These are phyloP conservation scores for Tringa solitaria DNA, from an alignment of 2,113 vertebrate genomes.

Conservation along the genomic window DNA sequence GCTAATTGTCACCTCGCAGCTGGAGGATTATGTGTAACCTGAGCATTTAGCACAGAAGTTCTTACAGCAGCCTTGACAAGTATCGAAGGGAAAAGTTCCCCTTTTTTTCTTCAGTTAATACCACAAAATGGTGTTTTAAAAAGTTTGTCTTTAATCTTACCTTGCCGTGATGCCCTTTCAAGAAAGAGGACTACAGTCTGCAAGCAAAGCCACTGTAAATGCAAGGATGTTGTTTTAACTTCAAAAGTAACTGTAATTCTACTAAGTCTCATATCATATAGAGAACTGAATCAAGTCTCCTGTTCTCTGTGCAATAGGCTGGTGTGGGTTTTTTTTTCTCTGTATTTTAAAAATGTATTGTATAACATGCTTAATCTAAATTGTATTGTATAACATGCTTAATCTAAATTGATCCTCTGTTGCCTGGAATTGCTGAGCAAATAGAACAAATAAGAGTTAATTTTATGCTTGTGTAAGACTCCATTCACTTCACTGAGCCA, in stretches of 20 bases:
- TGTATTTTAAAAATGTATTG: no score
- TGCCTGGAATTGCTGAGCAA: background rate
- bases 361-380: background rate
- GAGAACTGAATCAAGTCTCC: background rate
- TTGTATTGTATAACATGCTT: background rate
- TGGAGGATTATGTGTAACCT: slow-evolving; percentile 61
- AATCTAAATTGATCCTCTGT: background rate
- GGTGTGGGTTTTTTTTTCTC: background rate
- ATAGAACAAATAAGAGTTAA: background rate
- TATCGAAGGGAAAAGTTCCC: background rate
- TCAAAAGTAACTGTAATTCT: background rate
- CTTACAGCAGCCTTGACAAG: slow-evolving; percentile 7
- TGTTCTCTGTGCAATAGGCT: background rate
- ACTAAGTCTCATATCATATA: background rate
- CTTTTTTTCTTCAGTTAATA: background rate
- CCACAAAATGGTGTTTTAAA: background rate
- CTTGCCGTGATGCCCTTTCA: background rate
- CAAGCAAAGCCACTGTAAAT: background rate
- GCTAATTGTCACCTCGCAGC: slow-evolving; percentile 49
- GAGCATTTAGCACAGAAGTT: background rate
- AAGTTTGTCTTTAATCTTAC: background rate
- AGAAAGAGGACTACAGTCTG: background rate
- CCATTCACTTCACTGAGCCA: background rate
- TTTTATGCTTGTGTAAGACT: background rate
- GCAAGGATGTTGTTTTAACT: background rate